Evolutionary conservation across 2,113 vertebrate species (phyloP).

Genomic region (Bos javanicus): DNA sequence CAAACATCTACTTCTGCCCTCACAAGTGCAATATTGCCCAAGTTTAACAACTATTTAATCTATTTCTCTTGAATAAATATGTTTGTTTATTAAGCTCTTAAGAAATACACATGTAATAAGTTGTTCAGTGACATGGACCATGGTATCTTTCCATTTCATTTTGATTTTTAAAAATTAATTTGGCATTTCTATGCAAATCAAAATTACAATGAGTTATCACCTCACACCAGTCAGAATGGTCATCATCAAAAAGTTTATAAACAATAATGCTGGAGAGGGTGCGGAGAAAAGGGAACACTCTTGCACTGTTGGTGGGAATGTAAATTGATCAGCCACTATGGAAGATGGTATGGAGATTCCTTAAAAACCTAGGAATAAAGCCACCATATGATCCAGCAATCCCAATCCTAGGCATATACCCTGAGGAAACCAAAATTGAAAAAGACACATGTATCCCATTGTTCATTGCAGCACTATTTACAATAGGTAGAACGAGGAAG

Average conservation of each 20-base stretch:
- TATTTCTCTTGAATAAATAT: conserved; percentile 1
- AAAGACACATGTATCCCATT: not conserved
- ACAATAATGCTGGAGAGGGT: not conserved
- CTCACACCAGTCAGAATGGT: not conserved
- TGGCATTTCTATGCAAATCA: not conserved
- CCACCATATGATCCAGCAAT: not conserved
- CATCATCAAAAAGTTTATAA: not conserved
- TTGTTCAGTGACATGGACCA: not conserved
- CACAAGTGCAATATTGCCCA: not conserved
- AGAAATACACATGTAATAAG: not conserved
- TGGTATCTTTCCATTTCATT: not conserved
- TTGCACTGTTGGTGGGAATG: not conserved
- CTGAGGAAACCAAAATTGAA: not conserved
- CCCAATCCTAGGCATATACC: not conserved
- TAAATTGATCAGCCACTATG: not conserved
- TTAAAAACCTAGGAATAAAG: not conserved
- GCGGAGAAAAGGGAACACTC: not conserved
- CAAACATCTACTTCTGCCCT: not conserved
- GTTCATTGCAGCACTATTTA: not conserved
- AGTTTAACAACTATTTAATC: not conserved
- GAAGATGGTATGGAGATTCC: not conserved
- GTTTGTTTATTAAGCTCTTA: conserved; percentile 13
- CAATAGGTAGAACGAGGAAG: not conserved
- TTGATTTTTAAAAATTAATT: not conserved
- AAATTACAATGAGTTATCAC: not conserved